Evolutionary conservation across 2,797 vertebrate species (phyloP).

Genomic region (Chelon auratus): DNA sequence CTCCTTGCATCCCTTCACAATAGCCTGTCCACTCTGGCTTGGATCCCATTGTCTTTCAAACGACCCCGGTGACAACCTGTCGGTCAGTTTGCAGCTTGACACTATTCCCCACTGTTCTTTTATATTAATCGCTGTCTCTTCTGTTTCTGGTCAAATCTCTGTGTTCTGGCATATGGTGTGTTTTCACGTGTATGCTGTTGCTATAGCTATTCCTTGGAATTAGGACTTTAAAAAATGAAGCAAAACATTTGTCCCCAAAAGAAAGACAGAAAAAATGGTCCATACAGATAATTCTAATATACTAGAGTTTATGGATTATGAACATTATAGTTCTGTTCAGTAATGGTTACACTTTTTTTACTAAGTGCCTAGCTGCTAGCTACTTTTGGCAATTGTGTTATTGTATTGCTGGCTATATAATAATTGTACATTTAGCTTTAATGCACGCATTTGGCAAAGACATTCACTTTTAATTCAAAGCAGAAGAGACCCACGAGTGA

Average conservation of each 20-base stretch:
- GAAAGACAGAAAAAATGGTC: not conserved
- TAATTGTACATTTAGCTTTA: no score
- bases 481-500: slow-evolving; percentile 24
- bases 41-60: slow-evolving; percentile 71
- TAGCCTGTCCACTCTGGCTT: slow-evolving; percentile 50
- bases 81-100: slow-evolving; percentile 24
- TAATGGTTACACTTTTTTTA: not conserved
- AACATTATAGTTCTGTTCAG: not conserved
- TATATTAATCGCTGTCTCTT: slow-evolving; percentile 58
- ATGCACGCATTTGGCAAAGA: not conserved
- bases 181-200: not conserved
- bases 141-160: slow-evolving; percentile 32
- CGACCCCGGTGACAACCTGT: slow-evolving; percentile 58
- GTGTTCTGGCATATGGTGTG: slow-evolving; percentile 14
- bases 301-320: no score
- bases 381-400: no score
- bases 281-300: not conserved
- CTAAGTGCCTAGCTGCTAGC: no score
- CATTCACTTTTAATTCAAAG: slow-evolving; percentile 44
- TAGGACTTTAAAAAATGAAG: not conserved
- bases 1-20: slow-evolving; percentile 53
- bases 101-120: slow-evolving; percentile 51
- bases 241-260: no score
- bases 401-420: no score
- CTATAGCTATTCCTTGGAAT: not conserved